These are phyloP conservation scores for Neodon shergylaensis DNA, from an alignment of 2,113 vertebrate genomes.

Conservation along the genomic window DNA sequence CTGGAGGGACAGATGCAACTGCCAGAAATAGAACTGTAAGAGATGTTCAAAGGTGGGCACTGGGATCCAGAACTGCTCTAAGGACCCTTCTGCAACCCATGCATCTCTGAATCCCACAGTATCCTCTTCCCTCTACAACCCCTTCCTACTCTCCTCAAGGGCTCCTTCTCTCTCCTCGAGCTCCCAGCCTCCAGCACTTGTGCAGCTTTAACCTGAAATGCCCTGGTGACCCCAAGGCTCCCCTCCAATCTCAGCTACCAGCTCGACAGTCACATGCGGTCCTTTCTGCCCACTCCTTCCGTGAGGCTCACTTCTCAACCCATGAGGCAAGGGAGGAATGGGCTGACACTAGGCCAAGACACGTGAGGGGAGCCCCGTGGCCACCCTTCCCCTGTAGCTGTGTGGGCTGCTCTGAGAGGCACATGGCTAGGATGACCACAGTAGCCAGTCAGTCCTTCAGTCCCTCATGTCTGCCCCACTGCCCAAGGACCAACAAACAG, in stretches of 20 bases:
- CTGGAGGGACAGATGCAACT: accelerated
- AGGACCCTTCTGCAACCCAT: neutral
- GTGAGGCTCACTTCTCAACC: neutral
- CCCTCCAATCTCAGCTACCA: neutral
- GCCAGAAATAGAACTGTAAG: no score
- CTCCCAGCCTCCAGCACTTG: neutral
- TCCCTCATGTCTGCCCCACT: neutral
- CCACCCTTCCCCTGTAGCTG: slow-evolving; percentile 63
- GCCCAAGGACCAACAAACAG: neutral
- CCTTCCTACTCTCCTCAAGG: slow-evolving; percentile 54
- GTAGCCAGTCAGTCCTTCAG: neutral
- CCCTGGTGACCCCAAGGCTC: neutral
- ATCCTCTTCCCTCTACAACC: neutral
- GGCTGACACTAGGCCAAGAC: slow-evolving; percentile 80
- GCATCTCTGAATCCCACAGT: neutral
- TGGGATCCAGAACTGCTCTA: neutral
- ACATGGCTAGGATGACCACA: slow-evolving; percentile 75
- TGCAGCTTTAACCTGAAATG: neutral
- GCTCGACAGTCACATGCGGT: accelerated
- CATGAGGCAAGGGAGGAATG: neutral
- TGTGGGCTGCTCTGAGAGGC: slow-evolving; percentile 83
- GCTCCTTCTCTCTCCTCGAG: neutral
- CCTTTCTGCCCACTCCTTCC: neutral
- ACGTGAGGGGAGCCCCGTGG: slow-evolving; percentile 78
- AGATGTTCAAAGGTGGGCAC: neutral